phyloP scores from a whole-genome alignment of 1,140 invertebrate genomes.

The Tribolium madens region DNA sequence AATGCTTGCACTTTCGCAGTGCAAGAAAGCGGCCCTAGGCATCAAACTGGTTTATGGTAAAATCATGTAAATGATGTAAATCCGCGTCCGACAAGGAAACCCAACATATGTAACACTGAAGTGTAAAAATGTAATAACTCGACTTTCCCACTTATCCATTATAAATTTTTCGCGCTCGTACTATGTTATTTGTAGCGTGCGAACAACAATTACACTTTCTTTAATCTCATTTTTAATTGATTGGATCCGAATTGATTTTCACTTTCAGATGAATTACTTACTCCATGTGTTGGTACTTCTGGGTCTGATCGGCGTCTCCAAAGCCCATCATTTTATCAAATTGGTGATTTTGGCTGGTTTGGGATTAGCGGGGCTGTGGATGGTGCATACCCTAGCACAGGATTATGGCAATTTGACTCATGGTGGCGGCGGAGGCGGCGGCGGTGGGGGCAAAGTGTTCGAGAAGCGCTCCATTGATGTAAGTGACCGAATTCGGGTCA shows the following conservation, averaged over 20 bases:
- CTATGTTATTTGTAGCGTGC: not conserved
- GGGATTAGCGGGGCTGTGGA: constrained; percentile 60
- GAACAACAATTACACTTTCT: constrained; percentile 15
- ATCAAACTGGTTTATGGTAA: constrained; percentile 17
- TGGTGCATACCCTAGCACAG: constrained; percentile 59
- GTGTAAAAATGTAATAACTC: constrained; percentile 1
- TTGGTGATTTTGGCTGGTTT: constrained; percentile 55
- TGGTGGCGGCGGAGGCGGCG: not conserved
- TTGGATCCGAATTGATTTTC: constrained; percentile 18
- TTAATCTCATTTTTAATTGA: constrained; percentile 13
- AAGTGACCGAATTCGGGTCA: not conserved
- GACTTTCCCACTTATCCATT: not conserved
- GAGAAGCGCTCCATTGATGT: constrained; percentile 18
- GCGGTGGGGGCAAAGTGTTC: constrained; percentile 39
- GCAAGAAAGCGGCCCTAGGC: constrained; percentile 27
- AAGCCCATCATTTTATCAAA: constrained; percentile 53
- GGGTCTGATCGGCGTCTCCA: constrained; percentile 48
- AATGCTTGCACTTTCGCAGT: constrained; percentile 1
- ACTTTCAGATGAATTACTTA: constrained; percentile 50
- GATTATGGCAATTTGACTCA: constrained; percentile 55
- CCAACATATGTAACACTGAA: not conserved
- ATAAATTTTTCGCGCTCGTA: constrained; percentile 16
- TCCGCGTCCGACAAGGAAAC: not conserved
- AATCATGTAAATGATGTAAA: not conserved
- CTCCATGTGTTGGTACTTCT: constrained; percentile 47